Evolutionary conservation across 1,140 invertebrate genomes (phyloP).

Genomic region (Antheraea pernyi): DNA sequence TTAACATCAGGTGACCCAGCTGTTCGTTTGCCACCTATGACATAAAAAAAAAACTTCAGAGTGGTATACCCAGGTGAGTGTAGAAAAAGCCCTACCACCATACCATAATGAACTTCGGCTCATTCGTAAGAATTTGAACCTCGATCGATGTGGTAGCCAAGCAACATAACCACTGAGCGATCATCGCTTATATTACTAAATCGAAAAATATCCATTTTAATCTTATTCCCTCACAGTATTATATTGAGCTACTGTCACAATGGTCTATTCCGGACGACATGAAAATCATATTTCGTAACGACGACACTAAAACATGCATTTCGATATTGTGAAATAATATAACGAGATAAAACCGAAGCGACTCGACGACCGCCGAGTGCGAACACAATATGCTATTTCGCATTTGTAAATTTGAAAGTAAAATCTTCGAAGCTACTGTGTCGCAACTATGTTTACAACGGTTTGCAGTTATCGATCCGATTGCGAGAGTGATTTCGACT

Average conservation of each 20-base stretch:
- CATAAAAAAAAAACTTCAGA: no score
- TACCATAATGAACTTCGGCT: no score
- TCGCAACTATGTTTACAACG: slow-evolving; percentile 43
- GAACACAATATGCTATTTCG: slow-evolving; percentile 58
- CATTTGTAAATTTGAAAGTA: slow-evolving; percentile 61
- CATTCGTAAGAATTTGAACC: no score
- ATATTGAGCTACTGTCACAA: not conserved
- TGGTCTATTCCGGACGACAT: slow-evolving; percentile 11
- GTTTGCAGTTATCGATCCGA: slow-evolving; percentile 11
- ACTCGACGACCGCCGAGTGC: not conserved
- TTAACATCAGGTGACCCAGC: no score
- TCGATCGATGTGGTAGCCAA: no score
- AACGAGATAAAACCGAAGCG: slow-evolving; percentile 34
- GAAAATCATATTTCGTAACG: not conserved
- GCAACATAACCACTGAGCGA: no score
- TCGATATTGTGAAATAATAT: slow-evolving; percentile 36
- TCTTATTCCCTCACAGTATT: not conserved
- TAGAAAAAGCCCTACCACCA: no score
- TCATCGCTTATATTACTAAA: no score
- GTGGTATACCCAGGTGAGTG: no score
- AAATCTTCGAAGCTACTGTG: slow-evolving; percentile 52
- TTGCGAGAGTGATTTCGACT: slow-evolving; percentile 1
- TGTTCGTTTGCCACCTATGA: no score
- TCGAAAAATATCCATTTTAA: no score
- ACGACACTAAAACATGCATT: not conserved